These are phyloP conservation scores for Calephelis perditalis DNA, from an alignment of 2,888 invertebrate genomes.

Conservation along the genomic window DNA sequence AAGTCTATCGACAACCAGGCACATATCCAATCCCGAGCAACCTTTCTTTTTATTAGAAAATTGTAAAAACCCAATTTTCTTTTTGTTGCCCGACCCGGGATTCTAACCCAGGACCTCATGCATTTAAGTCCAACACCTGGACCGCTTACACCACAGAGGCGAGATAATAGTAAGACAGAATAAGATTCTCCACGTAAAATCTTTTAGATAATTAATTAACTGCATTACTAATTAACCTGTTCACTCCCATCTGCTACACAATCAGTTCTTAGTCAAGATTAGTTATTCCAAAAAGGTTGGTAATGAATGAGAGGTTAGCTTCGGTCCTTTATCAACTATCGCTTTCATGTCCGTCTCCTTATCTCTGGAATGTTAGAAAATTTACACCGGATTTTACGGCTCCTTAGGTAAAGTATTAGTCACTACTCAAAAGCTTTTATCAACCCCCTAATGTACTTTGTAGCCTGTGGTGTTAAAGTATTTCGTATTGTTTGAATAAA, in stretches of 20 bases:
- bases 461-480: too few relatives aligned
- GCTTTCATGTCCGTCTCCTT: conserved; percentile 36
- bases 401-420: conserved; percentile 35
- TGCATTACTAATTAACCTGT: conserved; percentile 2
- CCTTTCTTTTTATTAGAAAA: too few relatives aligned
- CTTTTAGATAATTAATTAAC: not conserved
- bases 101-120: too few relatives aligned
- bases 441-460: conserved; percentile 3
- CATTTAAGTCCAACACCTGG: too few relatives aligned
- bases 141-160: too few relatives aligned
- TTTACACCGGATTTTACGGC: conserved; percentile 40
- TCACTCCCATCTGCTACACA: not conserved
- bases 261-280: conserved; percentile 1
- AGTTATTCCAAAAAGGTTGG: conserved; percentile 11
- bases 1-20: too few relatives aligned
- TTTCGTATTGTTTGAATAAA: too few relatives aligned
- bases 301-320: conserved; percentile 36
- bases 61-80: too few relatives aligned
- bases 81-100: too few relatives aligned
- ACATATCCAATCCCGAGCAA: too few relatives aligned
- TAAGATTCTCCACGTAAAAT: too few relatives aligned
- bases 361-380: conserved; percentile 42
- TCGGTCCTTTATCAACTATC: conserved; percentile 35
- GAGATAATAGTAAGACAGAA: too few relatives aligned
- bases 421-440: conserved; percentile 18